A percentile compares a stretch with the other conserved stretches of the same genome.
These are phyloP conservation scores for Tetragonula carbonaria DNA, from an alignment of 2,888 invertebrate species.

Conservation along the genomic window DNA sequence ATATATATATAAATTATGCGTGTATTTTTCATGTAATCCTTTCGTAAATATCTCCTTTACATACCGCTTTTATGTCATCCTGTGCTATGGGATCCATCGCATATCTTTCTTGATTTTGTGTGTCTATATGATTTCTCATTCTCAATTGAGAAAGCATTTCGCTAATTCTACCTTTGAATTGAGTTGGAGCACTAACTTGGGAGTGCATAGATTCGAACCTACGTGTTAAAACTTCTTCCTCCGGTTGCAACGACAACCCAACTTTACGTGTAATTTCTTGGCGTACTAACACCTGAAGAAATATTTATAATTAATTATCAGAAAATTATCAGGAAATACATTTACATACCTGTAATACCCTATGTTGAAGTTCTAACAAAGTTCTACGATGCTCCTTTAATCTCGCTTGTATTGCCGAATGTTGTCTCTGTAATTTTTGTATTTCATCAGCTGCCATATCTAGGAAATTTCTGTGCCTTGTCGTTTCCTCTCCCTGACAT, in stretches of 20 bases:
- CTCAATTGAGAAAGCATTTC: conserved; percentile 95
- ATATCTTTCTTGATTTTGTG: conserved; percentile 89
- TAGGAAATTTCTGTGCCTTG: conserved; percentile 92
- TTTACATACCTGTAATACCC: conserved; percentile 89
- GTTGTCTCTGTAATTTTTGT: conserved; percentile 91
- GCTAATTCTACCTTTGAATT: conserved; percentile 96
- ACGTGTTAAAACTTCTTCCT: conserved; percentile 95
- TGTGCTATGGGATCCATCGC: conserved; percentile 89
- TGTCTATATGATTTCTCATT: conserved; percentile 87
- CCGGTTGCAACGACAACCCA: conserved; percentile 93
- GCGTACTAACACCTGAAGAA: conserved; percentile 90
- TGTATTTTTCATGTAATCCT: neutral
- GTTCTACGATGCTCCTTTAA: conserved; percentile 93
- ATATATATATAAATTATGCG: neutral
- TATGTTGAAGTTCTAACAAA: conserved; percentile 92
- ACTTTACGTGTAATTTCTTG: conserved; percentile 95
- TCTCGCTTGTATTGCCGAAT: conserved; percentile 91
- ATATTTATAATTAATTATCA: neutral
- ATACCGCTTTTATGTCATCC: conserved; percentile 86
- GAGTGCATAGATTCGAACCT: conserved; percentile 94
- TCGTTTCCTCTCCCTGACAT: conserved; percentile 93
- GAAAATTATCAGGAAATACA: conserved; percentile 15
- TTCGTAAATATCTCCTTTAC: conserved; percentile 39
- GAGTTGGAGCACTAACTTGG: conserved; percentile 95
- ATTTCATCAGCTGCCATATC: conserved; percentile 92